Evolutionary conservation across 1,140 invertebrate species (phyloP).

Genomic region (Wiebesia pumilae): DNA sequence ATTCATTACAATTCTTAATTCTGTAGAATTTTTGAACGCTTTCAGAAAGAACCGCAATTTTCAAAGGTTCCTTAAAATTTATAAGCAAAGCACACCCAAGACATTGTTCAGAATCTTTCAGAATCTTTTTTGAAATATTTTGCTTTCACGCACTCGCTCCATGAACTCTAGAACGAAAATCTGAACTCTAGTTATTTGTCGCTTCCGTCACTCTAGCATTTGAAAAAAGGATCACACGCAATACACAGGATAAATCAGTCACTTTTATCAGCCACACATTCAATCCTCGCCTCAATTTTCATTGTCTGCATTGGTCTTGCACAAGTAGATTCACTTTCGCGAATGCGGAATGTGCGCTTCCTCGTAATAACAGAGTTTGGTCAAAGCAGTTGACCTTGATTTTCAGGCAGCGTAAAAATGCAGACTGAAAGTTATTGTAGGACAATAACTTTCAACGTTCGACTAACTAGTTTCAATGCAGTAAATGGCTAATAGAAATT

Average conservation of each 20-base stretch:
- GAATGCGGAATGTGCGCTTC: background rate
- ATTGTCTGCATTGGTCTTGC: background rate
- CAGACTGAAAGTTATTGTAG: background rate
- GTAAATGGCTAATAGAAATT: background rate
- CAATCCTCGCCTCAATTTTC: background rate
- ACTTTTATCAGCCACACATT: background rate
- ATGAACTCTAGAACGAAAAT: background rate
- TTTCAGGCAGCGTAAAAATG: background rate
- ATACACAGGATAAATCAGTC: background rate
- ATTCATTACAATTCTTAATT: too few relatives aligned
- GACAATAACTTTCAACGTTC: background rate
- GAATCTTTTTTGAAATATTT: background rate
- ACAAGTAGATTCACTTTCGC: background rate
- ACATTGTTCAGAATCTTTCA: background rate
- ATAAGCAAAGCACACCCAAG: background rate
- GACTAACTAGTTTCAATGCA: background rate
- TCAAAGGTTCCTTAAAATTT: background rate
- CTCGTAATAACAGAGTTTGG: background rate
- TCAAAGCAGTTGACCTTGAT: constrained; percentile 4
- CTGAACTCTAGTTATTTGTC: background rate
- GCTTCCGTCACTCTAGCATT: background rate
- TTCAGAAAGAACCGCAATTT: background rate
- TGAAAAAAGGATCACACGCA: background rate
- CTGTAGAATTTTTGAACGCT: background rate
- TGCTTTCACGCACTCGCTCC: background rate